A percentile compares a stretch with the other conserved stretches of the same genome.
Conservation (phyloP, 2,113 vertebrate genomes). For the Engystomops pustulosus region DNA sequence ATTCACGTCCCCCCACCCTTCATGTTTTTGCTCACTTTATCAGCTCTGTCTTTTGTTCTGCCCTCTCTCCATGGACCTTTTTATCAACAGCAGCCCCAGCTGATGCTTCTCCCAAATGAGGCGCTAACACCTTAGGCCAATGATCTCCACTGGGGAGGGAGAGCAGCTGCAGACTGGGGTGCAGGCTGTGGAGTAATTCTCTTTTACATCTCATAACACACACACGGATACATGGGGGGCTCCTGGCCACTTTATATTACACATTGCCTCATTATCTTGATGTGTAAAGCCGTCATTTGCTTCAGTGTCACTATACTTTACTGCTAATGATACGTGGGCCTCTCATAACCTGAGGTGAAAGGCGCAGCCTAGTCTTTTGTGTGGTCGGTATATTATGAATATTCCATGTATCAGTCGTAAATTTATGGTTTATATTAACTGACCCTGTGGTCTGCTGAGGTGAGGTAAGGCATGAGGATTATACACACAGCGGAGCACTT, state of each 20-base stretch:
- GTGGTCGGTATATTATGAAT: not conserved
- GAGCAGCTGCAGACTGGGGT: slow-evolving; percentile 84
- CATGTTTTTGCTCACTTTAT: slow-evolving; percentile 57
- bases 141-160: slow-evolving; percentile 73
- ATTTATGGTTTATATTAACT: slow-evolving; percentile 18
- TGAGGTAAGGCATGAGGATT: not conserved
- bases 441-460: not conserved
- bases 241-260: slow-evolving; percentile 74
- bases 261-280: slow-evolving; percentile 82
- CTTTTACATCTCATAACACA: slow-evolving; percentile 71
- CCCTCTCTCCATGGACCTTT: slow-evolving; percentile 69
- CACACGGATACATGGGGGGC: slow-evolving; percentile 67
- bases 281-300: slow-evolving; percentile 70
- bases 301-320: slow-evolving; percentile 77
- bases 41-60: slow-evolving; percentile 57
- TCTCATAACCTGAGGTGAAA: slow-evolving; percentile 42
- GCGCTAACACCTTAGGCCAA: slow-evolving; percentile 68
- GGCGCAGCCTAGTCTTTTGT: slow-evolving; percentile 59
- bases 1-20: slow-evolving; percentile 67
- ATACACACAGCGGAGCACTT: not conserved
- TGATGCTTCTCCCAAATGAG: slow-evolving; percentile 81
- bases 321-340: slow-evolving; percentile 61
- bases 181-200: slow-evolving; percentile 82
- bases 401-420: slow-evolving; percentile 32
- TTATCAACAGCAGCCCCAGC: slow-evolving; percentile 80